Evolutionary conservation across 1,140 invertebrate genomes (phyloP), one percentile per base, ranked within the genome.

Genomic region (Acromyrmex echinatior): DNA sequence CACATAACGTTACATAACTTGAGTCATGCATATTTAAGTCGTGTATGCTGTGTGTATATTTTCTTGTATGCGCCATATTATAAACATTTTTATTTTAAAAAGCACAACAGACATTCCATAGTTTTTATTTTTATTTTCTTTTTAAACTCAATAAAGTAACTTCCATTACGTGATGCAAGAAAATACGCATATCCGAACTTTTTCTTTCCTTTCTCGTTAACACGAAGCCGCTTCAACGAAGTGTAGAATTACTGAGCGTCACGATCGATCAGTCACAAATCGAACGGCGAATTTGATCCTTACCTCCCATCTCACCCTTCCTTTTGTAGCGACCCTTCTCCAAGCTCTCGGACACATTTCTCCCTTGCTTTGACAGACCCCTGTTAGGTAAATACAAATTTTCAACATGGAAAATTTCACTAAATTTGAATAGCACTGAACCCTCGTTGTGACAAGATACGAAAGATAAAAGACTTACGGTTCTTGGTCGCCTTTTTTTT

Each of bases 201-300:
- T 70, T 86, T 53, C 4, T 5, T 12, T 18, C 28, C 62, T 78
- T 66, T 49, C 56, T 85, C 25, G 68, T 82, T 86, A 86, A 86
- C 70, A 60, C 14, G 21, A 73, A 60, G 39, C 63, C 66, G 78
- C 66, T 86, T 56, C 56, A 39, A 25, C 12, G 66, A 53, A 86
- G 85, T 53, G 66, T 81, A 81, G 78, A 86, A 82, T 86, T 86
- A 86, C 77, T 39, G 28, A n/a, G 39, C 56, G 49, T 62, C 39
- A 78, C 73, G 60, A 85, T 85, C 82, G 73, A 85, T 85, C 73
- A 66, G n/a, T 85, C 49, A 60, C 73, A 78, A 85, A 85, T 78
- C 82, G 82, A 78, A 66, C 49, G 25, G 60, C 60, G 74, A 78
- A 76, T 65, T 85, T 85, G 73, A 85, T 85, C 74, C 74, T 78